A percentile compares a stretch with the other conserved stretches of the same genome.
These are phyloP conservation scores for Dryobates pubescens DNA, from an alignment of 2,797 vertebrate species.

Conservation along the genomic window DNA sequence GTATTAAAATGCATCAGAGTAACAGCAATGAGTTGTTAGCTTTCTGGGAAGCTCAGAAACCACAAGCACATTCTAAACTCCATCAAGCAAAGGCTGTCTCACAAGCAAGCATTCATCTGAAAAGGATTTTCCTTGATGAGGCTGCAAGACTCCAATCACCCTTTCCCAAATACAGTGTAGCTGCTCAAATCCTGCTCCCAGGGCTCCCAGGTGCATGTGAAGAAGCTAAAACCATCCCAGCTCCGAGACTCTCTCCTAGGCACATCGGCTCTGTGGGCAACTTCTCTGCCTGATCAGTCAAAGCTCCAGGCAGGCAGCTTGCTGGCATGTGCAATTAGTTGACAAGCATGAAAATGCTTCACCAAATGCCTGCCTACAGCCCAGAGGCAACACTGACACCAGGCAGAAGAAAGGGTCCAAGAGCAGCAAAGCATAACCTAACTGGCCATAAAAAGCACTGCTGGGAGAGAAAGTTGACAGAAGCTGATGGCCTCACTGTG, in stretches of 20 bases:
- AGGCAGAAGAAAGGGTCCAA: not conserved
- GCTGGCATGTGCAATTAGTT: not conserved
- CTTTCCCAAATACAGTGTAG: not conserved
- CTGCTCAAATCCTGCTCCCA: not conserved
- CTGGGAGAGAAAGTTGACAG: not conserved
- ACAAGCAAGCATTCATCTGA: not conserved
- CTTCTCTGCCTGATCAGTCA: not conserved
- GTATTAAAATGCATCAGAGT: not conserved
- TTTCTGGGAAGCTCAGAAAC: constrained; percentile 28
- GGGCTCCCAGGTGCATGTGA: accelerated
- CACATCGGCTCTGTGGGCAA: not conserved
- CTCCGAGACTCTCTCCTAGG: not conserved
- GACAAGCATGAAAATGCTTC: not conserved
- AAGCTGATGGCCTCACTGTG: not conserved
- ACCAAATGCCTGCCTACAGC: not conserved
- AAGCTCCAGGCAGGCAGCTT: not conserved
- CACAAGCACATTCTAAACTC: not conserved
- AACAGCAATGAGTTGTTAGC: not conserved
- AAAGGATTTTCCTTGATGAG: not conserved
- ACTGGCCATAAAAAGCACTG: not conserved
- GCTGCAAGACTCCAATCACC: not conserved
- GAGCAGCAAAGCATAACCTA: not conserved
- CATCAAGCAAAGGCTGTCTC: not conserved
- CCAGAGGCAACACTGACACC: not conserved
- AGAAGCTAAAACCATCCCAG: not conserved